Evolutionary conservation across 1,140 invertebrate species (phyloP).

Genomic region (honey bee (Apis mellifera)): DNA sequence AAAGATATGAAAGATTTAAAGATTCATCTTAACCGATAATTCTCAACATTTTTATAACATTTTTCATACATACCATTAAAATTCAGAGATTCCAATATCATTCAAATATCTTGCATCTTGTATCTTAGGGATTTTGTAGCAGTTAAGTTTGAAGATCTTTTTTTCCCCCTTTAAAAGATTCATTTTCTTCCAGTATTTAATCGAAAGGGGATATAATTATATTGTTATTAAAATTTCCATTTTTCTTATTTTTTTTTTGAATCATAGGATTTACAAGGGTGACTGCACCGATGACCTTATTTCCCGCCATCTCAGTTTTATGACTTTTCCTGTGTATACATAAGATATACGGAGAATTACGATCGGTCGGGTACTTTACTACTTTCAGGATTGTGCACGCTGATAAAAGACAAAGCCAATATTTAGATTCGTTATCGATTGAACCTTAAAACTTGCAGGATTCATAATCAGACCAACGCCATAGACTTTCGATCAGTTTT

Average conservation of each 20-base stretch:
- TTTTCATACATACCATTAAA: no score
- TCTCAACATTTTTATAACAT: no score
- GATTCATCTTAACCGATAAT: no score
- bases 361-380: not conserved
- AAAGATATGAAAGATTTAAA: not conserved
- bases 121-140: no score
- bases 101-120: no score
- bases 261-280: constrained; percentile 3
- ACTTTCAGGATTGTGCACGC: constrained; percentile 18
- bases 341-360: constrained; percentile 38
- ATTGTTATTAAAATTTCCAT: not conserved
- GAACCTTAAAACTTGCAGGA: constrained; percentile 47
- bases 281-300: constrained; percentile 27
- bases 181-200: no score
- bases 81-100: no score
- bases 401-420: constrained; percentile 46
- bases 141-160: no score
- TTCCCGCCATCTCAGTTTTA: constrained; percentile 30
- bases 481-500: not conserved
- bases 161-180: no score
- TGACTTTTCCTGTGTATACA: constrained; percentile 23
- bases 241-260: not conserved
- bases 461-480: not conserved
- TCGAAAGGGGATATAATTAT: no score
- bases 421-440: constrained; percentile 59